These are phyloP conservation scores for Enhydra lutris DNA, from an alignment of 2,113 vertebrate species.

Conservation along the genomic window DNA sequence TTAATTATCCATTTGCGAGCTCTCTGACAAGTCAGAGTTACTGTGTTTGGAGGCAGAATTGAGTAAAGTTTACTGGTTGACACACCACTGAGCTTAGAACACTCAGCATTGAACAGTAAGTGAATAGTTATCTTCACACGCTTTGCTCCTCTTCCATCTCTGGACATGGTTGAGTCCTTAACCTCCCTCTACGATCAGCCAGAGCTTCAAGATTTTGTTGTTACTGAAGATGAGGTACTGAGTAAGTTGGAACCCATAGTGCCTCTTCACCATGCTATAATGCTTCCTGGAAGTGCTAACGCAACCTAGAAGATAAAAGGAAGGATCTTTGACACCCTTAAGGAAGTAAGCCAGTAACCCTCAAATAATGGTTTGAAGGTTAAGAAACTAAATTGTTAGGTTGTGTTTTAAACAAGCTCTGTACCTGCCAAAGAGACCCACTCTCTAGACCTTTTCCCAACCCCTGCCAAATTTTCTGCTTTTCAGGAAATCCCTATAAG, in stretches of 20 bases:
- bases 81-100: neutral
- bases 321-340: neutral
- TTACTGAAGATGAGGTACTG: neutral
- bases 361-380: neutral
- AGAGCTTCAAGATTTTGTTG: neutral
- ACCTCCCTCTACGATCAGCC: neutral
- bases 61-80: neutral
- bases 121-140: neutral
- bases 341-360: neutral
- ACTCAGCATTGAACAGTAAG: neutral
- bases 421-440: neutral
- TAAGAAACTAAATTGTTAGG: neutral
- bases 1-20: neutral
- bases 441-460: neutral
- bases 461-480: slow-evolving; percentile 41
- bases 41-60: neutral
- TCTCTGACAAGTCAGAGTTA: neutral
- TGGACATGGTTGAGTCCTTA: neutral
- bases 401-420: neutral
- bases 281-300: neutral
- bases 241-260: neutral
- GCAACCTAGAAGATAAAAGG: neutral
- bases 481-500: slow-evolving; percentile 45
- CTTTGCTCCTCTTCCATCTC: neutral
- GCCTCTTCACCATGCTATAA: neutral